These are phyloP conservation scores for Thelaira solivaga DNA, from an alignment of 2,888 invertebrate species.

Conservation along the genomic window DNA sequence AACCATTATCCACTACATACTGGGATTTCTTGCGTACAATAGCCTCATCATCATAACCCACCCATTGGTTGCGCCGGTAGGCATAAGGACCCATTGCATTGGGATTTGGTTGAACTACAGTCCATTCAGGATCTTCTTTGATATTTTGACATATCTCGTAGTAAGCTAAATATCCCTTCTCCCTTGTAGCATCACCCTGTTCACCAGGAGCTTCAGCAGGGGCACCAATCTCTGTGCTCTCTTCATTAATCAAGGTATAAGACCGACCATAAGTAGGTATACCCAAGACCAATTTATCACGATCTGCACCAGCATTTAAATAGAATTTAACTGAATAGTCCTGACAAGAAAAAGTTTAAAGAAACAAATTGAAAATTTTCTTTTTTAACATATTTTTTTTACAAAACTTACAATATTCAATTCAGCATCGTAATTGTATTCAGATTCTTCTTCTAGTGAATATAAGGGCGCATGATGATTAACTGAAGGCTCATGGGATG, in stretches of 20 bases:
- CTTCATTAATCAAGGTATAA: slow-evolving; percentile 91
- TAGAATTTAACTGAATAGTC: slow-evolving; percentile 92
- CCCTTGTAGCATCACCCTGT: slow-evolving; percentile 92
- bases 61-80: slow-evolving; percentile 92
- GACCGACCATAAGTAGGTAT: slow-evolving; percentile 94
- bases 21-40: slow-evolving; percentile 89
- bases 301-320: slow-evolving; percentile 86
- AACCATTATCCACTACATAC: slow-evolving; percentile 88
- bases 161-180: slow-evolving; percentile 94
- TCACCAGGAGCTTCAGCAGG: slow-evolving; percentile 94
- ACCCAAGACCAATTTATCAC: slow-evolving; percentile 88
- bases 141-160: slow-evolving; percentile 95
- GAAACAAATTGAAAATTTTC: background rate
- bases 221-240: slow-evolving; percentile 89
- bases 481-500: slow-evolving; percentile 92
- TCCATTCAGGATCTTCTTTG: slow-evolving; percentile 86
- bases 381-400: background rate
- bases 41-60: slow-evolving; percentile 92
- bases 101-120: slow-evolving; percentile 87
- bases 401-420: slow-evolving; percentile 88
- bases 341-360: slow-evolving; percentile 75
- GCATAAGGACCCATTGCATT: slow-evolving; percentile 94
- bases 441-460: slow-evolving; percentile 86
- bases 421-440: slow-evolving; percentile 91
- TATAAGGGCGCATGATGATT: slow-evolving; percentile 94